Base-by-base conservation (phyloP, 2,113 vertebrate genomes). In the Spermophilus dauricus region DNA sequence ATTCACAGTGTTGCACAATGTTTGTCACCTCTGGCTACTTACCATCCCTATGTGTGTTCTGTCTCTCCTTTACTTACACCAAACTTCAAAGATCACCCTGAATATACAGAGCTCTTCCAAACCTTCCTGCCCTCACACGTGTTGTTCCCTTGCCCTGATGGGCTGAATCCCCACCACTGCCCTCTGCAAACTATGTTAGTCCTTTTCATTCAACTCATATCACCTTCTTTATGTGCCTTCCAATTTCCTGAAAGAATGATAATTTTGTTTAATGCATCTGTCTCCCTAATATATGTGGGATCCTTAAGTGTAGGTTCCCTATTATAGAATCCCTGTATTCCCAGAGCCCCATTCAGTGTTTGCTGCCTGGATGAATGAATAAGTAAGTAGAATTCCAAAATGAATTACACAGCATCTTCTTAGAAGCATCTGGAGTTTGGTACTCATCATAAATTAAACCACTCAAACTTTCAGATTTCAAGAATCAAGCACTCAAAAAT, bases 401-500 rank as follows among this genome's bases (percentile, higher is more conserved):
- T 32, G 39, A 86, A 69, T 80, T 75, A 73, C 63, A 1, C 10
- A 77, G 4, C 30, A 61, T 93, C 24, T 94, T 26, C 93, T 45
- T 89, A 89, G 87, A 92, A 86, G 32, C 56, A 80, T 86, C 53
- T 86, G 39, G 39, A 87, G 22, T 86, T 89, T 89, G 24, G 30
- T 63, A 51, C 32, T 91, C 63, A 12, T 73, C 94, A 86, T 65
- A 51, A 81, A 84, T 56, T 34, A 88, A 69, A 69, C 30, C 20
- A 56, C 78, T 53, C 2, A 72, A 78, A 45, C 26, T 82, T 58
- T 73, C 26, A 56, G 30, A 5, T 69, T 91, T 91, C 8, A 32
- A 87, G 81, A 95, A 42, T 56, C 51, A 69, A 78, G 32, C 65
- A 70, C 30, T 75, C 75, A 34, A 96, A 92, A 84, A 80, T 87